Conservation (phyloP, 2,797 vertebrate species). For the Pangasius krempfi region DNA sequence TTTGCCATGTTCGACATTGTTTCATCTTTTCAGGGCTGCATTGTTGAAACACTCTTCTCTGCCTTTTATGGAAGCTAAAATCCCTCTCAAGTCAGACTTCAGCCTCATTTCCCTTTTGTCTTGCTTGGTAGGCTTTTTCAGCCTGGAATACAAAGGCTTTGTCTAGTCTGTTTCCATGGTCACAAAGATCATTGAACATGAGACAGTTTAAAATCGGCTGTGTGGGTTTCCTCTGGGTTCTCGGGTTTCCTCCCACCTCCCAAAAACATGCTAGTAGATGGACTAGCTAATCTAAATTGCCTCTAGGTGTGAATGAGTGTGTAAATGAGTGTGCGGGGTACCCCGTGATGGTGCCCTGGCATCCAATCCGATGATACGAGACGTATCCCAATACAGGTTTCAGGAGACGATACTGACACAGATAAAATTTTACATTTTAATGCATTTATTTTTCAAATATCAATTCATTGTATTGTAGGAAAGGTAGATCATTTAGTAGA, state of each 20-base stretch:
- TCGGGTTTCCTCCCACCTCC: background rate
- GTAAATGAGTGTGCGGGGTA: background rate
- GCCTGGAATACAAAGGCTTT: background rate
- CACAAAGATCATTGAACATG: background rate
- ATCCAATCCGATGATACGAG: background rate
- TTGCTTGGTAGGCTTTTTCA: background rate
- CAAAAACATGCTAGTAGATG: background rate
- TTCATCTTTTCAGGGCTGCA: constrained; percentile 6
- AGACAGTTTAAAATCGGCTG: background rate
- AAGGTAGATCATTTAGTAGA: background rate
- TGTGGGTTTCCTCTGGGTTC: background rate
- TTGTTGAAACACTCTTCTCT: constrained; percentile 9
- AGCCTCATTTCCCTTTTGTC: background rate
- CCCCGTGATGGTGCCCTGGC: background rate
- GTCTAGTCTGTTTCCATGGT: background rate
- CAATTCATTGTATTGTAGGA: background rate
- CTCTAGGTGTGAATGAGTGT: background rate
- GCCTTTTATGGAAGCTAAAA: background rate
- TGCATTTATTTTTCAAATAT: background rate
- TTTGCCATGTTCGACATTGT: background rate
- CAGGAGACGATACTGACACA: background rate
- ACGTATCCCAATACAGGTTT: no score
- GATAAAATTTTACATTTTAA: background rate
- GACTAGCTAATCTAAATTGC: background rate
- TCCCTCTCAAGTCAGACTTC: background rate